These are phyloP conservation scores for Bolinopsis microptera DNA, from an alignment of 37 sponge, comb jelly and placozoan species.

Conservation along the genomic window DNA sequence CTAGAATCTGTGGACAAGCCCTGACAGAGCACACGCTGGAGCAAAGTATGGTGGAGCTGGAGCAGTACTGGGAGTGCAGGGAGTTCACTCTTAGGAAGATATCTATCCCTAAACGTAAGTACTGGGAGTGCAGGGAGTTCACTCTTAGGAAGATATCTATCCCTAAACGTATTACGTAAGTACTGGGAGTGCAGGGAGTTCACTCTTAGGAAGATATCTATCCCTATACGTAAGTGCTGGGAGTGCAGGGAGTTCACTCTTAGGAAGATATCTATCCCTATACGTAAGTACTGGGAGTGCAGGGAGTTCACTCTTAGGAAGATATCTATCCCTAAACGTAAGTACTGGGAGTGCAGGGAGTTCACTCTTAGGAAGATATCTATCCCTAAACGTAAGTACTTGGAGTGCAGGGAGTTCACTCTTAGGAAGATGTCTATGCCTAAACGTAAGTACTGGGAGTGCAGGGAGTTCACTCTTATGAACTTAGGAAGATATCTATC, in stretches of 20 bases:
- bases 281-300: conserved; percentile 24
- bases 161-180: too few relatives aligned
- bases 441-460: background rate
- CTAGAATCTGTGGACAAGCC: conserved; percentile 60
- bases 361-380: background rate
- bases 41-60: conserved; percentile 48
- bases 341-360: background rate
- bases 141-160: background rate
- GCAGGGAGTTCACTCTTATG: too few relatives aligned
- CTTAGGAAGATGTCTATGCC: conserved; percentile 6
- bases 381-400: conserved; percentile 17
- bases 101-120: conserved; percentile 51
- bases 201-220: conserved; percentile 22
- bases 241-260: background rate
- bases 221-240: background rate
- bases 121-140: background rate
- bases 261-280: conserved; percentile 36
- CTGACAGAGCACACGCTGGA: conserved; percentile 57
- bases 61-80: conserved; percentile 53
- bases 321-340: conserved; percentile 40
- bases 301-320: conserved; percentile 47
- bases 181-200: conserved; percentile 55
- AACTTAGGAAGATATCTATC: too few relatives aligned
- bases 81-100: conserved; percentile 61
- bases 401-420: background rate